Base-by-base conservation (phyloP, 1,140 invertebrate genomes). In the Drosophila parabipectinata region DNA sequence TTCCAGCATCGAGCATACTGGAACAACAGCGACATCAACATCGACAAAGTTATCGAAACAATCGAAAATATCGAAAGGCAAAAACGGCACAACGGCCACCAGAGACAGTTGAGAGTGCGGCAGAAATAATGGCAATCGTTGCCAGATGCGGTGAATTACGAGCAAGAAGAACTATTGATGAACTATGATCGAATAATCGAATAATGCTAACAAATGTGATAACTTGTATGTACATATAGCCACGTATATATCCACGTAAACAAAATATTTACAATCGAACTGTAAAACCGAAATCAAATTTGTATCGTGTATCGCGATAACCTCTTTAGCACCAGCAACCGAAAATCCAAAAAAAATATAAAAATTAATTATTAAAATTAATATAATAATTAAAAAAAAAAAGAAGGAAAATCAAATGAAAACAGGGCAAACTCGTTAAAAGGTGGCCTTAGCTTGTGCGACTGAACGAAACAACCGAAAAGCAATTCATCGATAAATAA, bases 391-490 rank as follows among this genome's bases (percentile, higher is more conserved):
- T 58, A 44, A 44, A 44, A 44, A 7, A n/a, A 15, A 44, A 3
- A n/a, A 66, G 58, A 54, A 2, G n/a, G 47, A 3, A 64, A 85
- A 67, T 37, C 58, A 61, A 85, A 75, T 34, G 34, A 69, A 85
- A 68, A 80, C 62, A 77, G 77, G 81, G 81, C 81, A 81, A 81
- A 85, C 77, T 77, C 71, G 37, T 64, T 52, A 80, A 67, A 64
- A 62, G 72, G 82, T 83, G 82, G 82, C 82, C 82, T 87, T 87
- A 87, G 79, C 62, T 88, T 76, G 83, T 87, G 82, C 75, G 83
- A 87, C 82, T 87, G 82, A 76, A 82, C 64, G 67, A 50, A 76
- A 82, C 64, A 71, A 50, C 50, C 14, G 79, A 68, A 80, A 63
- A 73, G 30, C 71, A 73, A 74, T 15, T 67, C 37, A 74, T 74